phyloP scores from a whole-genome alignment of 2,113 vertebrate genomes.

The Corythornis vintsioides region DNA sequence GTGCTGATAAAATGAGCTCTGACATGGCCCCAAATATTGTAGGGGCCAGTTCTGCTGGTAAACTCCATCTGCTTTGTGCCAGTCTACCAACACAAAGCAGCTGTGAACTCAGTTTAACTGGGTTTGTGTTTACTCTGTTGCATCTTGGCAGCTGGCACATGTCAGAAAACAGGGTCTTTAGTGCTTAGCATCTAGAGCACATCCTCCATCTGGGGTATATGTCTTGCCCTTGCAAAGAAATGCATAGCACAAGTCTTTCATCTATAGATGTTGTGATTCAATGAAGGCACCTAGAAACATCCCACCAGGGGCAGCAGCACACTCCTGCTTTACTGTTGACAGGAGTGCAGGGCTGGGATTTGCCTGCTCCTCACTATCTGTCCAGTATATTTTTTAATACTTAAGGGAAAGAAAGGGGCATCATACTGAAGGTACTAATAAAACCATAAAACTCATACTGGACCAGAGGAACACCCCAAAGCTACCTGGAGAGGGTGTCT shows the following conservation, averaged over 20 bases:
- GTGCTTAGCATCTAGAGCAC: background rate
- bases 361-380: background rate
- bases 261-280: background rate
- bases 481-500: background rate
- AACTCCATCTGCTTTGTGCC: constrained; percentile 3
- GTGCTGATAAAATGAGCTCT: background rate
- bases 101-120: background rate
- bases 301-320: rapidly evolving
- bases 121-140: background rate
- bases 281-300: background rate
- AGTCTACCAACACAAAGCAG: background rate
- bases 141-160: background rate
- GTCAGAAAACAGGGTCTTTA: background rate
- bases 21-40: background rate
- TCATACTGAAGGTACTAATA: background rate
- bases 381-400: background rate
- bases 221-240: background rate
- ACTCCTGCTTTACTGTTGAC: background rate
- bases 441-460: background rate
- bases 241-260: background rate
- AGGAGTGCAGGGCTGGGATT: background rate
- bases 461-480: background rate
- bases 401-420: background rate
- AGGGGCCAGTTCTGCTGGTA: background rate
- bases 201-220: background rate